Conservation (phyloP, 2,113 vertebrate species). For the Ascaphus truei region DNA sequence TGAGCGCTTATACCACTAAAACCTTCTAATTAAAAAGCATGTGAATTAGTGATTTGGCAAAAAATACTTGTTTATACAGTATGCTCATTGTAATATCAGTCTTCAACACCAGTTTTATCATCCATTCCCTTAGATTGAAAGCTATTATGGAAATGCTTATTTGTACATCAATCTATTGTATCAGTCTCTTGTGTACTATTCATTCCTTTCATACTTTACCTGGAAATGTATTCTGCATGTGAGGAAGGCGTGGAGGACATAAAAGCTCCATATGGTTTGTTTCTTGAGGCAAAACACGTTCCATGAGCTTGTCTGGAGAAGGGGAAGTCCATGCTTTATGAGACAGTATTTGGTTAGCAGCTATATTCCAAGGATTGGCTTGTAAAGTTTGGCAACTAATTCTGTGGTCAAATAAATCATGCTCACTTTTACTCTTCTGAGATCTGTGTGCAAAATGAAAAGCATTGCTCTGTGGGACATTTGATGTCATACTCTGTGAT, state of each 20-base stretch:
- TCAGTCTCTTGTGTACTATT: no score
- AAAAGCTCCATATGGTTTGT: conserved; percentile 50
- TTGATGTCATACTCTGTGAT: conserved; percentile 46
- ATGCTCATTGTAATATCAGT: no score
- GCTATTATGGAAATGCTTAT: no score
- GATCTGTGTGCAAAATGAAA: conserved; percentile 56
- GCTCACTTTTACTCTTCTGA: conserved; percentile 74
- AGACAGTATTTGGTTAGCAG: conserved; percentile 54
- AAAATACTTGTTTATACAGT: no score
- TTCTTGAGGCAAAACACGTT: conserved; percentile 53
- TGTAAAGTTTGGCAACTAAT: conserved; percentile 49
- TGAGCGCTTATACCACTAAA: no score
- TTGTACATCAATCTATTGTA: no score
- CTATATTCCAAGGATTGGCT: conserved; percentile 58
- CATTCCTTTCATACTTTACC: conserved; percentile 63
- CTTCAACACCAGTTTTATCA: no score
- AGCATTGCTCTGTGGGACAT: conserved; percentile 37
- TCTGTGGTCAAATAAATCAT: conserved; percentile 65
- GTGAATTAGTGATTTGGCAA: no score
- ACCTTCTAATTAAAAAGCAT: no score
- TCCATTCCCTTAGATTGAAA: no score
- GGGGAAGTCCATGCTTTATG: conserved; percentile 59
- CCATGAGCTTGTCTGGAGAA: conserved; percentile 61
- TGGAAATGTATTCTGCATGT: conserved; percentile 60
- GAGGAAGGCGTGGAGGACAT: conserved; percentile 61